These are phyloP conservation scores for Eolophus roseicapilla DNA, from an alignment of 2,113 vertebrate genomes.

Conservation along the genomic window DNA sequence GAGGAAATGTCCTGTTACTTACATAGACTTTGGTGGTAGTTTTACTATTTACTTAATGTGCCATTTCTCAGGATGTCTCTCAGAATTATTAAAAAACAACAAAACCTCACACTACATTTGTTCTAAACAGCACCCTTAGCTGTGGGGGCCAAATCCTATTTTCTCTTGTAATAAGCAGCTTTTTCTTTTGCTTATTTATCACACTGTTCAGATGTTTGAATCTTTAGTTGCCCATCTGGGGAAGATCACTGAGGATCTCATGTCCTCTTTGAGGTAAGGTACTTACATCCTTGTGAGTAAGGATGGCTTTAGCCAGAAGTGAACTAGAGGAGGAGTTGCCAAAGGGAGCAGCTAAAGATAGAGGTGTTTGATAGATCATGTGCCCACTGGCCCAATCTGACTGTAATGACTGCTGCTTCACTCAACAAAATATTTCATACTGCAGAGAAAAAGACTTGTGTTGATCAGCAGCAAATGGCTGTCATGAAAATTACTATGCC, in stretches of 20 bases:
- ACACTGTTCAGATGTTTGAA: neutral
- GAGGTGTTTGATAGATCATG: neutral
- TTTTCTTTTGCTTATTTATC: neutral
- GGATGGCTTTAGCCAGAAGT: neutral
- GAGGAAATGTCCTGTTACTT: neutral
- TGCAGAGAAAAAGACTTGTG: neutral
- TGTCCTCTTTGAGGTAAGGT: neutral
- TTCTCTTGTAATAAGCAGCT: neutral
- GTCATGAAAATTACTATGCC: neutral
- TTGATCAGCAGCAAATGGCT: neutral
- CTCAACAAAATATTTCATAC: neutral
- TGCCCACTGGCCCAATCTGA: neutral
- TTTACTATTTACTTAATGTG: neutral
- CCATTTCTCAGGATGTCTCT: neutral
- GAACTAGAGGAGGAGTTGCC: neutral
- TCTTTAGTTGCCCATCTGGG: neutral
- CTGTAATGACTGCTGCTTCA: neutral
- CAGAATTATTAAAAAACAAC: neutral
- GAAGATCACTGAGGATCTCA: neutral
- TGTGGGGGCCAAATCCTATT: neutral
- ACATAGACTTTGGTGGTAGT: neutral
- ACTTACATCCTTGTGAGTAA: neutral
- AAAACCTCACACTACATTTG: neutral
- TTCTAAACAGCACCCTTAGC: neutral
- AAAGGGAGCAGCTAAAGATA: neutral